Evolutionary conservation across 2,113 vertebrate species (phyloP), one percentile per base, ranked within the genome.

Genomic region (Cynoglossus semilaevis): DNA sequence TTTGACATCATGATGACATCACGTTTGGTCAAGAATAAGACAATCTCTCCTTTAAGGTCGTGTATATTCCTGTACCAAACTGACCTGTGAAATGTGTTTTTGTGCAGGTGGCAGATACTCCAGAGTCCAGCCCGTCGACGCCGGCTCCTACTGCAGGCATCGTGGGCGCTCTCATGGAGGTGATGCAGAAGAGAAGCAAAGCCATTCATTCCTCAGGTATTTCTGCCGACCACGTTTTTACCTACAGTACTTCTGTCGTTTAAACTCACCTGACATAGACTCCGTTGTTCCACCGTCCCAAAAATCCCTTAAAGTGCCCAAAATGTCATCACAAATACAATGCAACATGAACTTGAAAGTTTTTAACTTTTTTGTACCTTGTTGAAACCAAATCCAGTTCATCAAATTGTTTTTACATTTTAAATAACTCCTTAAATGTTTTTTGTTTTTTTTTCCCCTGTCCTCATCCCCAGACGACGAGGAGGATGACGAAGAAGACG

Each of bases 111-210:
- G 80, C 93, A 44, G 95, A 99, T 79, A 91, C 86, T 53, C 84
- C 91, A 35, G 96, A 99, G 48, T 93, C 94, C 29, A 83, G 91
- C 47, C 88, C 94, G 34, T 89, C 92, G 1, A 90, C 93, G 12
- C 75, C 94, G 15, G 91, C 92, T 5, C 92, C 94, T 49, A 86
- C 94, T 19, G 91, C 94, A 13, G 94, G 94, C 76, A 98, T 99
- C 54, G 96, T 98, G 11, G 95, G 96, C 56, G 96, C 96, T 0
- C 85, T 98, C 76, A 98, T 99, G 95, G 96, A 98, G 87, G 96
- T 98, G 85, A 99, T 99, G 96, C 93, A 97, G 92, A 98, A 96
- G 91, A 95, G 96, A 92, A 97, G 93, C 93, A 96, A 96, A 95
- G 96, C 95, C 94, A 98, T 99, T 92, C 96, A 98, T 91, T 98